These are phyloP conservation scores for Oeneis ivallda DNA, from an alignment of 2,888 invertebrate genomes.

Conservation along the genomic window DNA sequence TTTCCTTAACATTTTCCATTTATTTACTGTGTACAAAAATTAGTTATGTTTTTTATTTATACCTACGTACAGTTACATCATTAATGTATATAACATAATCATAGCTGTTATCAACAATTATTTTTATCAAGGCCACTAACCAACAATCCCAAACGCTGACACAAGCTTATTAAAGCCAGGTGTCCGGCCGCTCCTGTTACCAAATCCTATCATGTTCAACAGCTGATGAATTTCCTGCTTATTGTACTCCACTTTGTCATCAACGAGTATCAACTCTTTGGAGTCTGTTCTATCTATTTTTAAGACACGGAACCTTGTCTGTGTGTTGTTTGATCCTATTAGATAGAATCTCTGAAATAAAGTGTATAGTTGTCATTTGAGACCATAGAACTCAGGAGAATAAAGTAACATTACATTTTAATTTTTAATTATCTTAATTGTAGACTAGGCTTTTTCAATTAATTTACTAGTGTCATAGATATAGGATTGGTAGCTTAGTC, in stretches of 20 bases:
- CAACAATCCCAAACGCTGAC: slow-evolving; percentile 97
- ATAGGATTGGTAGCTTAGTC: too few species aligned
- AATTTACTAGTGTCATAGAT: too few species aligned
- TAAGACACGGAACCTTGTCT: slow-evolving; percentile 94
- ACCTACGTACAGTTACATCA: background rate
- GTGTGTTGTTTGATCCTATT: slow-evolving; percentile 96
- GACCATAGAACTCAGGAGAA: background rate
- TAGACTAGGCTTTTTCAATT: too few species aligned
- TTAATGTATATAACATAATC: background rate
- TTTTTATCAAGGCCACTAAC: slow-evolving; percentile 66
- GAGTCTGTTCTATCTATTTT: slow-evolving; percentile 96
- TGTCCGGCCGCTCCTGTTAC: slow-evolving; percentile 79
- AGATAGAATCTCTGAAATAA: slow-evolving; percentile 92
- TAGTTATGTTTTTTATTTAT: background rate
- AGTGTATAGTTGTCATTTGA: background rate
- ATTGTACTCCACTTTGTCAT: slow-evolving; percentile 95
- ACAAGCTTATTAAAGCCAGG: slow-evolving; percentile 87
- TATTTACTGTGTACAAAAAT: too few species aligned
- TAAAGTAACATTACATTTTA: background rate
- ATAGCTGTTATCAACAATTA: background rate
- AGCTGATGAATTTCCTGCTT: slow-evolving; percentile 92
- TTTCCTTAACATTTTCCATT: too few species aligned
- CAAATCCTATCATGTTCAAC: slow-evolving; percentile 85
- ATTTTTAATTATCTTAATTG: too few species aligned
- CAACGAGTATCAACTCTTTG: slow-evolving; percentile 89